Evolutionary conservation across 2,888 invertebrate genomes (phyloP), one percentile per base, ranked within the genome.

Genomic region (Torymus aiolomorphi): DNA sequence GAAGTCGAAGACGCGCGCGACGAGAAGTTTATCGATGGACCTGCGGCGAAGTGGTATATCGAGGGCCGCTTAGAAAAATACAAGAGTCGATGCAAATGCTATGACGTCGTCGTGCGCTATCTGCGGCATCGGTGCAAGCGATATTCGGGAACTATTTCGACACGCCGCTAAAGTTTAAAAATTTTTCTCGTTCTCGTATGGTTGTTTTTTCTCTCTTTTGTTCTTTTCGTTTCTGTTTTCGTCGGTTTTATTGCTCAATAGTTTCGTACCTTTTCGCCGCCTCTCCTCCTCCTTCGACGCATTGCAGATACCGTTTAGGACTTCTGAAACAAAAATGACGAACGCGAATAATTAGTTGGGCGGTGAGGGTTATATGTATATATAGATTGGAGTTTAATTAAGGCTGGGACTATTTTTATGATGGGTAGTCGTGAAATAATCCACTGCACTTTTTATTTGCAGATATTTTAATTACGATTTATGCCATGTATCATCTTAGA

Each of bases 271-370:
- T 90, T 90, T 90, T 86, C 90, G 88, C 86, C 90, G 89, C 84
- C 90, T 90, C 73, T 90, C 90, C 78, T 90, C 90, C 82, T 90
- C 90, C 84, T 90, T 90, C 83, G 85, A 88, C 76, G 89, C 88
- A 84, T 90, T 90, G 86, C 90, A 90, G 86, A 90, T 90, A 83
- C 90, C 90, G 82, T 90, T 90, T 78, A 90, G 87, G 81, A 90
- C 90, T 86, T 90, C 90, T 90, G 88, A 57, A 89, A 90, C 81
- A 83, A 88, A 82, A 87, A 84, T 82, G 81, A 76, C 71, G 67
- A 78, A 61, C 18, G 61, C 52, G 13, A 49, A 66, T 54, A 2
- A 61, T 78, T 79, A 75, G 16, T 67, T 59, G 24, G 63, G 5
- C 42, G 4, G 42, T 10, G 42, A 42, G 42, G 8, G 42, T 42